Conservation (phyloP, 2,888 invertebrate species). For the Agrypnus murinus region DNA sequence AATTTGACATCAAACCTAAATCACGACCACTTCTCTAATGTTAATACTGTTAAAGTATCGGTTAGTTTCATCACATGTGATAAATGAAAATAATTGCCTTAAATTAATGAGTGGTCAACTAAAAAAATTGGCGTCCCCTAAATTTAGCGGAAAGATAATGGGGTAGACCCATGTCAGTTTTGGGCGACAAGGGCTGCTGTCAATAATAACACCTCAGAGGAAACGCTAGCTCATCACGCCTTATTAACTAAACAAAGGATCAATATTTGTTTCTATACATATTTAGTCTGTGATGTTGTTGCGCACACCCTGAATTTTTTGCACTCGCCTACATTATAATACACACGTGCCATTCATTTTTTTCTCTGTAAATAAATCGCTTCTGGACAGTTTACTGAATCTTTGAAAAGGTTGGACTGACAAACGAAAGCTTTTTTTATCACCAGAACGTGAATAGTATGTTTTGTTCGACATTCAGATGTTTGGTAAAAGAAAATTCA, state of each 20-base stretch:
- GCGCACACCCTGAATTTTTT: slow-evolving; percentile 6
- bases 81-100: background rate
- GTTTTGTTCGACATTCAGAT: background rate
- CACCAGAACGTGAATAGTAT: background rate
- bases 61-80: no score
- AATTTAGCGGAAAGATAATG: slow-evolving; percentile 19
- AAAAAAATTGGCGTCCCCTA: slow-evolving; percentile 10
- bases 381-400: slow-evolving; percentile 21
- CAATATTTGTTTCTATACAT: slow-evolving; percentile 40
- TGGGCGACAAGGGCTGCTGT: slow-evolving; percentile 29
- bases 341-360: slow-evolving; percentile 17
- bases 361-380: slow-evolving; percentile 24
- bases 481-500: slow-evolving; percentile 8
- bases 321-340: slow-evolving; percentile 1
- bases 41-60: no score
- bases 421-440: slow-evolving; percentile 8
- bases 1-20: no score
- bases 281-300: slow-evolving; percentile 18
- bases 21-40: no score
- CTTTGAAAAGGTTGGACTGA: slow-evolving; percentile 20
- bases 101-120: background rate
- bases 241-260: slow-evolving; percentile 45
- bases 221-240: slow-evolving; percentile 45
- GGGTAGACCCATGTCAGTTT: slow-evolving; percentile 15
- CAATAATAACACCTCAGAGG: slow-evolving; percentile 38